phyloP scores from a whole-genome alignment of 1,140 invertebrate species.

The Drosophila rhopaloa region DNA sequence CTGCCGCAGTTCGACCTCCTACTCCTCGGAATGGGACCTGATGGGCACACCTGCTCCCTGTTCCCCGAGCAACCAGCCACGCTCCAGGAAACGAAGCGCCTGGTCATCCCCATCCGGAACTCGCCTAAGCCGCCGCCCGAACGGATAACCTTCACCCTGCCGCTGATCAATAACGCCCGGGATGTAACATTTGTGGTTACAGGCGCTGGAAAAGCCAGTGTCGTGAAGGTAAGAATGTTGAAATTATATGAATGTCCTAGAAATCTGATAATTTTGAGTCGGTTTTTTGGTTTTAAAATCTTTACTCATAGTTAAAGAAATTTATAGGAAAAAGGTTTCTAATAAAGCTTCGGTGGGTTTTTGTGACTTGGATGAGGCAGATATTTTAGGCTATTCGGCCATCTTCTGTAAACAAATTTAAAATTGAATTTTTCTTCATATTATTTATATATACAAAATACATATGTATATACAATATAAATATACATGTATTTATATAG shows the following conservation, averaged over 20 bases:
- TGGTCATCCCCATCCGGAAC: constrained; percentile 94
- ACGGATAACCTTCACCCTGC: constrained; percentile 96
- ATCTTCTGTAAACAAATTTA: too few relatives aligned
- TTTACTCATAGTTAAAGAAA: too few relatives aligned
- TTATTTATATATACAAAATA: too few relatives aligned
- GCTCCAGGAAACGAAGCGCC: constrained; percentile 87
- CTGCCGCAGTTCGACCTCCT: constrained; percentile 94
- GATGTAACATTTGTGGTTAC: constrained; percentile 93
- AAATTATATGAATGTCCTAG: background rate
- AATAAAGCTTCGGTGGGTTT: too few relatives aligned
- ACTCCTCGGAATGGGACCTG: constrained; percentile 97
- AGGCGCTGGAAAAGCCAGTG: constrained; percentile 94
- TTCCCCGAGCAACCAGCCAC: constrained; percentile 93
- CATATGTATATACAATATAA: too few relatives aligned
- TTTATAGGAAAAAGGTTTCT: too few relatives aligned
- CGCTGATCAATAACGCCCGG: constrained; percentile 95
- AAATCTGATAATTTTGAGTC: background rate
- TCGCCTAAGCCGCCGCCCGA: constrained; percentile 97
- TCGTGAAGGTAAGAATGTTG: constrained; percentile 88
- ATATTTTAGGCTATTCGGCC: too few relatives aligned
- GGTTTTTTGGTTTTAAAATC: too few relatives aligned
- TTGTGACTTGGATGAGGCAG: too few relatives aligned
- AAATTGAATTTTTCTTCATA: too few relatives aligned
- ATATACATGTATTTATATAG: too few relatives aligned
- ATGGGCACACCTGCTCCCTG: constrained; percentile 99